Base-by-base conservation (phyloP, 1,140 invertebrate genomes). In the Ooceraea biroi region DNA sequence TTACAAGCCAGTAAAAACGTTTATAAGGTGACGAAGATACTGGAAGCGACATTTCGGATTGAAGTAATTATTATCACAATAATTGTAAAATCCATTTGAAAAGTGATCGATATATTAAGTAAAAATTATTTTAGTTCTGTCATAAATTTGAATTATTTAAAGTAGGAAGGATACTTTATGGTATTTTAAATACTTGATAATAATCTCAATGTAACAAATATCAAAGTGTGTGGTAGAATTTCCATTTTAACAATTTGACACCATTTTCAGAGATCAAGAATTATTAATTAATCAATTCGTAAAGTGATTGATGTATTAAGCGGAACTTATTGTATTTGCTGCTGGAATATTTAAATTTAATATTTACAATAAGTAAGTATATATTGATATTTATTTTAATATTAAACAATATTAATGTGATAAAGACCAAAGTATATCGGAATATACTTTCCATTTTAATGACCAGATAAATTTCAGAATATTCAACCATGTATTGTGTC, bases 1-100 rank as follows among this genome's bases (percentile, higher is more conserved):
- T 71, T 41, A 11, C 11, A 71, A 74, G 66, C 7, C 19, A 88
- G 83, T 82, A 50, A 19, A 14, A 83, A 80, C n/a, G 36, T 44
- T 44, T 30, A 17, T 22, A 7, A 50, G 44, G 36, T 30, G 58
- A 77, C 61, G 17, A 66, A 77, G 17, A 36, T 69, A 36, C n/a
- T 71, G 7, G 48, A 55, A 66, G 44, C 27, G 41, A 65, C 27
- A 30, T 25, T 36, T 14, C 12, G 41, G 36, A 11, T 52, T 48
- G 19, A 14, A 12, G 2, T 22, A 17, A 12, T 4, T 19, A n/a
- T 61, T 17, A 22, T 61, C 8, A 14, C 22, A 2, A 2, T 27
- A 25, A 8, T 68, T 41, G 12, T 11, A 36, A 4, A 68, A 68
- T 44, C 22, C 30, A 1, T 36, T 41, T 19, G 0, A 41, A 55